Evolutionary conservation across 2,113 vertebrate species (phyloP).

Genomic region (Dasyprocta punctata): DNA sequence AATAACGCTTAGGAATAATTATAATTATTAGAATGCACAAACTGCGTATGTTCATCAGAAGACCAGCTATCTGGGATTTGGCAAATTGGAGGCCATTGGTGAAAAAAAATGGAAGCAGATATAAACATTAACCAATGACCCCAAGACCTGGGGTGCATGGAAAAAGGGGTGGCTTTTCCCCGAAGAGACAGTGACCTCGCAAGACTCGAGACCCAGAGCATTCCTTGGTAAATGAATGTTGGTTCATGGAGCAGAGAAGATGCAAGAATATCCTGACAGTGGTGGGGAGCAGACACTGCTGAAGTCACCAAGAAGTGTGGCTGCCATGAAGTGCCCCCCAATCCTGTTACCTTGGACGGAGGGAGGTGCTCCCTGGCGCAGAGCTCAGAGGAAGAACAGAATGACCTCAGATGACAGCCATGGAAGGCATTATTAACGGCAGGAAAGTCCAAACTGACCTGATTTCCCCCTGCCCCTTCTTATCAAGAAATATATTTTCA

Average conservation of each 20-base stretch:
- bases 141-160: neutral
- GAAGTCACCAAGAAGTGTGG: neutral
- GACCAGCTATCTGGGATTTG: neutral
- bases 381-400: neutral
- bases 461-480: neutral
- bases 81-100: neutral
- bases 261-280: neutral
- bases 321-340: neutral
- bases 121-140: neutral
- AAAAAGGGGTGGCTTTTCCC: neutral
- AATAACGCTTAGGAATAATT: constrained; percentile 11
- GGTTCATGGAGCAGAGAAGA: neutral
- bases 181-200: neutral
- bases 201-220: neutral
- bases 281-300: neutral
- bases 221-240: neutral
- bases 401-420: neutral
- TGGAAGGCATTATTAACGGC: neutral
- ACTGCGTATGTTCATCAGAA: neutral
- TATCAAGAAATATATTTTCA: neutral
- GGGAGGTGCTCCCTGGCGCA: neutral
- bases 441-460: neutral
- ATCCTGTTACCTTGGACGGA: neutral
- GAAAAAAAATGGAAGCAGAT: constrained; percentile 40
- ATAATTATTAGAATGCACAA: neutral